Conservation (phyloP, 1,140 invertebrate species). For the Lordiphosa clarofinis region DNA sequence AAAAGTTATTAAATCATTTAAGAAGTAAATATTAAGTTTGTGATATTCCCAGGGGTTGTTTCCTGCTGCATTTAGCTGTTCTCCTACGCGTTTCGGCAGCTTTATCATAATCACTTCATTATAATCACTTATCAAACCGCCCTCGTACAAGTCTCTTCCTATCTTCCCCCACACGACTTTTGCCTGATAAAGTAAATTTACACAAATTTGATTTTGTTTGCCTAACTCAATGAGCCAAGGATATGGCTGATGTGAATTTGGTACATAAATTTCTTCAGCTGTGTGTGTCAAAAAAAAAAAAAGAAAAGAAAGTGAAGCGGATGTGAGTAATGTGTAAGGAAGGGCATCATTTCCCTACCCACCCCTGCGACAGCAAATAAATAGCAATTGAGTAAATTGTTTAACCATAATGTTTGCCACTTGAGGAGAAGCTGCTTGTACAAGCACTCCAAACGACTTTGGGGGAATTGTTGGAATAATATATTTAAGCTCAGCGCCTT, state of each 20-base stretch:
- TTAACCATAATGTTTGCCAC: constrained; percentile 51
- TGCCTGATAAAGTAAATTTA: constrained; percentile 17
- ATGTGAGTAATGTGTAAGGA: constrained; percentile 58
- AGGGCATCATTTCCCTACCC: constrained; percentile 16
- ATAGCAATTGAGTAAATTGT: constrained; percentile 59
- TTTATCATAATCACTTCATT: too few species aligned
- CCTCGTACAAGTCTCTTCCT: too few species aligned
- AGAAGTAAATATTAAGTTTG: too few species aligned
- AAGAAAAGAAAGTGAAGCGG: constrained; percentile 54
- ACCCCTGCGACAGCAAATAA: constrained; percentile 26
- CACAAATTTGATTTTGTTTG: constrained; percentile 39
- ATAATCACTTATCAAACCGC: too few species aligned
- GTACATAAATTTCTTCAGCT: constrained; percentile 22
- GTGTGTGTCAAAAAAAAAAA: background rate
- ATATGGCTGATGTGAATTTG: constrained; percentile 2
- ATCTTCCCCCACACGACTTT: background rate
- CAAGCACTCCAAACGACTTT: too few species aligned
- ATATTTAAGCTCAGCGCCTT: constrained; percentile 5
- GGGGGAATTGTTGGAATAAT: too few species aligned
- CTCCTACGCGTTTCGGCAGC: too few species aligned
- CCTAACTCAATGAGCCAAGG: constrained; percentile 35
- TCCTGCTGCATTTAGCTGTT: too few species aligned
- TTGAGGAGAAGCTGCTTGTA: too few species aligned
- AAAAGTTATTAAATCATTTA: too few species aligned
- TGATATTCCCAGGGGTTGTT: too few species aligned